These are phyloP conservation scores for Fistularia tabacaria DNA, from an alignment of 2,797 vertebrate genomes.

Conservation along the genomic window DNA sequence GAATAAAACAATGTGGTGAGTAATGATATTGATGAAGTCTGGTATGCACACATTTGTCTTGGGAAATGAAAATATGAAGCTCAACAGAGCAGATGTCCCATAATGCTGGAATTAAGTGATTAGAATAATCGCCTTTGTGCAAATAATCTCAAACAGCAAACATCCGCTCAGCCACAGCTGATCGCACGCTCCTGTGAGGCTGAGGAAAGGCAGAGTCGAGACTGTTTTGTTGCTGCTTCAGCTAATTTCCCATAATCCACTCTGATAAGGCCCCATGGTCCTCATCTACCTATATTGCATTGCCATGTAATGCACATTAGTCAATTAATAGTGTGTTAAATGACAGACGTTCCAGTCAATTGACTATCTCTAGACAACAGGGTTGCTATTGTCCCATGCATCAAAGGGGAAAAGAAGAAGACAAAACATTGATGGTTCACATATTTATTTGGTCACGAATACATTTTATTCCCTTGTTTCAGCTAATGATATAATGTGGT, in stretches of 20 bases:
- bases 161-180: conserved; percentile 60
- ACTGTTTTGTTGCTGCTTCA: conserved; percentile 52
- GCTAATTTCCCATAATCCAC: conserved; percentile 80
- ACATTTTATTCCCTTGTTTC: conserved; percentile 14
- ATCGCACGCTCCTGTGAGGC: conserved; percentile 48
- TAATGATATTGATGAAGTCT: conserved; percentile 70
- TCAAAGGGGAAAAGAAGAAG: conserved; percentile 38
- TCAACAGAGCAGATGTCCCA: conserved; percentile 70
- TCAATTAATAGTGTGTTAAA: conserved; percentile 99
- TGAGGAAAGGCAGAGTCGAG: conserved; percentile 38
- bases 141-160: conserved; percentile 66
- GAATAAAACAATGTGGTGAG: conserved; percentile 66
- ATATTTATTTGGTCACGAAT: conserved; percentile 5
- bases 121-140: conserved; percentile 75
- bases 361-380: conserved; percentile 81
- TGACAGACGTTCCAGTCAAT: conserved; percentile 92
- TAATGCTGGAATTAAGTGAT: conserved; percentile 75
- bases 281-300: conserved; percentile 80
- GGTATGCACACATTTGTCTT: conserved; percentile 63
- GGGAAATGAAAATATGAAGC: conserved; percentile 63
- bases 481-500: conserved; percentile 14
- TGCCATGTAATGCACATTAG: conserved; percentile 88
- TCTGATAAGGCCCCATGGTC: conserved; percentile 78
- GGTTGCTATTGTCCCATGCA: conserved; percentile 48
- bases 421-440: conserved; percentile 29